Evolutionary conservation across 2,888 invertebrate genomes (phyloP), one percentile per base, ranked within the genome.

Genomic region (Pediacus dermestoides): DNA sequence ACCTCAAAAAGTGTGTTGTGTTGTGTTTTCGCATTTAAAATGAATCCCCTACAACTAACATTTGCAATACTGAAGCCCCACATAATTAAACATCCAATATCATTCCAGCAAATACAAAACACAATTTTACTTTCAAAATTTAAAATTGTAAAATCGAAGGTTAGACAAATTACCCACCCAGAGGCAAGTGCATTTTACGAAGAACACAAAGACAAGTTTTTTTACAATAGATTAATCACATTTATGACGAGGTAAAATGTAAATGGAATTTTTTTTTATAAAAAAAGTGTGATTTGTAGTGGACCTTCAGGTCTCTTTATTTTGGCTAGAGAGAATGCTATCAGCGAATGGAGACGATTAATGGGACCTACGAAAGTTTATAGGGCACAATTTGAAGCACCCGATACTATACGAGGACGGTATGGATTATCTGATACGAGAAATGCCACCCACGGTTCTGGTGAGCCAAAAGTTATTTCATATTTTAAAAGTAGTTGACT

Each of bases 381-480:
- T 60, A 82, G 81, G 64, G 83, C 89, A 1, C 82, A 89, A 42
- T 87, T 82, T 60, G 78, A 79, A 38, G 78, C 82, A 36, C 93
- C 93, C 0, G 66, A 82, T 35, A 80, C 85, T 34, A 80, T 96
- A 44, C 74, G 96, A 53, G 89, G 89, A 1, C 73, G 76, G 60
- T 91, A 84, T 72, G 95, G 95, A 0, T 72, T 95, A 10, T 89
- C 94, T 0, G 96, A 96, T 64, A 95, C 96, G 0, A 78, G 95
- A 56, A 96, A 96, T 74, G 91, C 88, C 1, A 84, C 87, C 6
- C 96, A 96, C 72, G 95, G 95, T 9, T 93, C 95, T 63, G 92
- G 91, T 83, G 74, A 16, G n/a, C 13, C 13, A 16, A 14, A n/a
- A 9, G 3, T 31, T 7, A 7, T 8, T 31, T 4, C 8, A 22